Percentiles rank a stretch among this genome's conserved stretches.
phyloP scores from a whole-genome alignment of 1,140 invertebrate genomes.

The Halesus radiatus region DNA sequence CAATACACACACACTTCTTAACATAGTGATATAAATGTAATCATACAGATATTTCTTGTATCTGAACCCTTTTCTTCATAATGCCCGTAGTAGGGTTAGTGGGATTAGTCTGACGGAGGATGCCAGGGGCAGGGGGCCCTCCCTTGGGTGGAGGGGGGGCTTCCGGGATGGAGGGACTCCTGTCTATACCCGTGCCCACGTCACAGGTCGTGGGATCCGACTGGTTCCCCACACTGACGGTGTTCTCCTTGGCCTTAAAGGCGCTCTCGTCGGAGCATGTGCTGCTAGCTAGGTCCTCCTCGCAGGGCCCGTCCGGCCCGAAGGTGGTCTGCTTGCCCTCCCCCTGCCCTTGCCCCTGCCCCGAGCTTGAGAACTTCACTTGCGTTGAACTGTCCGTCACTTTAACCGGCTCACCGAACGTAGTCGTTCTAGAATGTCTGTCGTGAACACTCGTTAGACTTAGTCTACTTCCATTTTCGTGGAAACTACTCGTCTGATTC shows the following conservation, averaged over 20 bases:
- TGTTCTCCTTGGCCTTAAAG: conserved; percentile 68
- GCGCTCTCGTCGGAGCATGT: conserved; percentile 64
- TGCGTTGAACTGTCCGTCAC: conserved; percentile 68
- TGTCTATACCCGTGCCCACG: conserved; percentile 67
- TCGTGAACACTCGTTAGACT: conserved; percentile 69
- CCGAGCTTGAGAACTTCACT: conserved; percentile 66
- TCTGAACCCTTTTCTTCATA: conserved; percentile 88
- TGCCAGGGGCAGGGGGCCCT: conserved; percentile 72
- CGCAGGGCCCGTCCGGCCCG: conserved; percentile 60
- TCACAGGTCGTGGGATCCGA: conserved; percentile 60
- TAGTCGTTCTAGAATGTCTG: conserved; percentile 64
- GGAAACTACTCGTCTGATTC: conserved; percentile 56
- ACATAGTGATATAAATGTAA: conserved; percentile 25
- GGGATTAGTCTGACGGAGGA: conserved; percentile 73
- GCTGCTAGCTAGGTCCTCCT: conserved; percentile 64
- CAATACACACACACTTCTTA: conserved; percentile 27
- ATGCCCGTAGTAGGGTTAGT: conserved; percentile 70
- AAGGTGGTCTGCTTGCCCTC: conserved; percentile 57
- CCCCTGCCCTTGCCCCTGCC: not conserved
- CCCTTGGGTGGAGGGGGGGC: conserved; percentile 78
- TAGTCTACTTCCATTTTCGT: conserved; percentile 59
- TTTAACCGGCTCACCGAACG: conserved; percentile 64
- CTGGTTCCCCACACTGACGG: conserved; percentile 67
- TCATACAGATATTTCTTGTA: conserved; percentile 90
- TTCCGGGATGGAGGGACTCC: conserved; percentile 75